Conservation (phyloP, 2,888 invertebrate species). For the Drymonia ruficornis region DNA sequence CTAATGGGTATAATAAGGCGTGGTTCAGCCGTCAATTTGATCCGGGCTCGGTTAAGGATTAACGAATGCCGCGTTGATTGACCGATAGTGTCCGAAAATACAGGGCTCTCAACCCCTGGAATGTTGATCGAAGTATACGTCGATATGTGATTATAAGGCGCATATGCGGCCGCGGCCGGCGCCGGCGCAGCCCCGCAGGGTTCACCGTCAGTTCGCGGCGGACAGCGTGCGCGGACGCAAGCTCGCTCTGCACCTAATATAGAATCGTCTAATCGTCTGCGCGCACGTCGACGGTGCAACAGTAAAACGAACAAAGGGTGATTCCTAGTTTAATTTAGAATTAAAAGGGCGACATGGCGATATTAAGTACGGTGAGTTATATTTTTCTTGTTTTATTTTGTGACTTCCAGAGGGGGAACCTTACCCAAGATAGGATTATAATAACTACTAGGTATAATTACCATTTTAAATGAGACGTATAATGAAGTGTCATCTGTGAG, state of each 20-base stretch:
- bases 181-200: constrained; percentile 58
- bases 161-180: constrained; percentile 48
- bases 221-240: constrained; percentile 61
- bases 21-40: constrained; percentile 5
- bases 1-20: constrained; percentile 12
- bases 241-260: constrained; percentile 33
- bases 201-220: constrained; percentile 55
- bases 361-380: constrained; percentile 63
- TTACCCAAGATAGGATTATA: constrained; percentile 23
- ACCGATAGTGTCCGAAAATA: constrained; percentile 67
- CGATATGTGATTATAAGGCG: constrained; percentile 57
- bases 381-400: constrained; percentile 21
- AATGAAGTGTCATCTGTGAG: constrained; percentile 30
- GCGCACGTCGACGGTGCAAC: constrained; percentile 44
- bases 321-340: constrained; percentile 72
- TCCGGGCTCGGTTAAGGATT: constrained; percentile 4
- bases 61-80: constrained; percentile 42
- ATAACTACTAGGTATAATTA: constrained; percentile 30
- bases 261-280: constrained; percentile 45
- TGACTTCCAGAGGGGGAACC: constrained; percentile 1
- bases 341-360: constrained; percentile 66
- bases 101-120: constrained; percentile 60
- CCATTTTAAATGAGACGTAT: constrained; percentile 33
- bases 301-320: constrained; percentile 65
- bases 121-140: constrained; percentile 60